A percentile compares a stretch with the other conserved stretches of the same genome.
Conservation (phyloP, 2,797 vertebrate species). For the Pangasius sanitwongsei region DNA sequence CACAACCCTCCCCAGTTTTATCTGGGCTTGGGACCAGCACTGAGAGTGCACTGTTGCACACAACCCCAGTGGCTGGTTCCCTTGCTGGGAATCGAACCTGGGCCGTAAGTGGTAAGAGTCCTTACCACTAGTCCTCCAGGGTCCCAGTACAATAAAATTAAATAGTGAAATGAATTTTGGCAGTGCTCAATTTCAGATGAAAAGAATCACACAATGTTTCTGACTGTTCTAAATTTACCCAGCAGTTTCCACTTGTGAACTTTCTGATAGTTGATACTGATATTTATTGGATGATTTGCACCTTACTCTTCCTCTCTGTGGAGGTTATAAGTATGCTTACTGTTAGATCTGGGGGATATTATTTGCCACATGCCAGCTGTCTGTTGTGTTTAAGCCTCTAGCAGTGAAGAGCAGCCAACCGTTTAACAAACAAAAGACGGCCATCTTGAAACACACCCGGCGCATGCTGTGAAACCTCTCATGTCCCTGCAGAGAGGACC, state of each 20-base stretch:
- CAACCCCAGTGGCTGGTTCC: no score
- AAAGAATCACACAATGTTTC: not conserved
- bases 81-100: no score
- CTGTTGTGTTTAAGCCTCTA: constrained; percentile 6
- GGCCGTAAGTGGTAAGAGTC: no score
- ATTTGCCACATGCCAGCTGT: constrained; percentile 21
- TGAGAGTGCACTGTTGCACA: no score
- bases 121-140: no score
- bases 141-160: not conserved
- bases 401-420: constrained; percentile 16
- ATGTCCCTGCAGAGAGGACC: not conserved
- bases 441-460: not conserved
- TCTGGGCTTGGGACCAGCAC: no score
- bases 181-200: not conserved
- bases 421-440: constrained; percentile 20
- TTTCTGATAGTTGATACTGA: not conserved
- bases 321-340: not conserved
- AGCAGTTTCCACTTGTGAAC: not conserved
- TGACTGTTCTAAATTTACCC: not conserved
- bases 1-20: no score
- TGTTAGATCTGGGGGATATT: constrained; percentile 2
- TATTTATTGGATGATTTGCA: not conserved
- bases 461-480: constrained; percentile 12
- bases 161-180: not conserved
- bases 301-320: not conserved